Evolutionary conservation across 35 echinoderm and acorn worm species (phyloP), one percentile per base, ranked within the genome.

Genomic region (Holothuria glaberrima): DNA sequence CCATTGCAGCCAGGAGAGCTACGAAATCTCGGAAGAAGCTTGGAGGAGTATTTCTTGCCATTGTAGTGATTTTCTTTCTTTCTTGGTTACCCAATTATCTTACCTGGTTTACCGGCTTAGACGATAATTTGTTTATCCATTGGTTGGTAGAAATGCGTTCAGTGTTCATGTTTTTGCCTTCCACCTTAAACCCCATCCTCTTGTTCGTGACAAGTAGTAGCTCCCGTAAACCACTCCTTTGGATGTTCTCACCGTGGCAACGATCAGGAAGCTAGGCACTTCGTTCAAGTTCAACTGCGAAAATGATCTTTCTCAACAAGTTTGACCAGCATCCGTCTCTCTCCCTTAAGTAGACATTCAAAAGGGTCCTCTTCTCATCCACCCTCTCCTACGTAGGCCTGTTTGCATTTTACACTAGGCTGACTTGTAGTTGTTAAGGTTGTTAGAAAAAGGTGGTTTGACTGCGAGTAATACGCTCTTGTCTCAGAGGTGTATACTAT

Each of bases 31-130:
- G 74, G 14, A 78, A 13, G 30, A 78, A 48, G 9, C 74, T 78
- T 18, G 74, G 33, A 0, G 45, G 31, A 45, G 20, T 78, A 16
- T 6, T 19, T 78, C 30, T 78, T 19, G 33, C 22, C 17, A 36
- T 78, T 44, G 74, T 45, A 9, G n/a, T 45, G 16, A n/a, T 78
- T n/a, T 78, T 36, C 34, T 36, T 48, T 46, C 25, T 78, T 2
- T 78, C 33, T 12, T 78, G 74, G 74, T 78, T 78, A 6, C 74
- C 74, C 6, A n/a, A 4, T 22, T 48, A 78, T 25, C 7, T 78
- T 45, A 1, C n/a, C 7, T 38, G 32, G 45, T 78, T 12, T 13
- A 17, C 32, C 44, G 25, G 25, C 0, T 69, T 33, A 33, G 17
- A 27, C 17, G 31, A 17, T 2, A 46, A 19, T 10, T 6, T 20